Evolutionary conservation across 2,113 vertebrate genomes (phyloP).

Genomic region (Ammodytes dubius): DNA sequence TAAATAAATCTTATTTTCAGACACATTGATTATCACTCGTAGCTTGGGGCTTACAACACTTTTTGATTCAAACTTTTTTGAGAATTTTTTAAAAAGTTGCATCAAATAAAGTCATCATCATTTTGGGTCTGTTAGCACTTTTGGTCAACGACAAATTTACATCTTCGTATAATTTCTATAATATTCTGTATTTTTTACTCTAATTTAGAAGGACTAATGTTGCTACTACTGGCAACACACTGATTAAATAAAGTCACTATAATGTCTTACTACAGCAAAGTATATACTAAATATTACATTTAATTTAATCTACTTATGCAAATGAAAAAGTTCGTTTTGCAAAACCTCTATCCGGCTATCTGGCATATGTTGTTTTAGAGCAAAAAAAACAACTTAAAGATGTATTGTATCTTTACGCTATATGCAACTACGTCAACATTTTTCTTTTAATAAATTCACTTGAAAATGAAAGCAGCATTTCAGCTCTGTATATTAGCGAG

Average conservation of each 20-base stretch:
- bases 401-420: neutral
- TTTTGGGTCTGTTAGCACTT: slow-evolving; percentile 66
- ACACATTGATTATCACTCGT: neutral
- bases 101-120: neutral
- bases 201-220: slow-evolving; percentile 1
- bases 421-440: neutral
- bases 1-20: slow-evolving; percentile 14
- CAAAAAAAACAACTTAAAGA: neutral
- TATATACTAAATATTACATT: neutral
- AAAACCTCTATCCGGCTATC: too few species aligned
- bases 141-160: slow-evolving; percentile 40
- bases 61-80: neutral
- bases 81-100: neutral
- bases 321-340: neutral
- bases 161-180: slow-evolving; percentile 10
- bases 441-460: neutral
- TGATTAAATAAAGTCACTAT: slow-evolving; percentile 12
- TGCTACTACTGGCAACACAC: slow-evolving; percentile 9
- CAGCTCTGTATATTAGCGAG: neutral
- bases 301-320: neutral
- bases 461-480: neutral
- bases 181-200: neutral
- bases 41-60: neutral
- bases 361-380: too few species aligned
- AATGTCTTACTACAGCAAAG: neutral